Conservation (phyloP, 2,797 vertebrate species). For the Lutjanus argentimaculatus region DNA sequence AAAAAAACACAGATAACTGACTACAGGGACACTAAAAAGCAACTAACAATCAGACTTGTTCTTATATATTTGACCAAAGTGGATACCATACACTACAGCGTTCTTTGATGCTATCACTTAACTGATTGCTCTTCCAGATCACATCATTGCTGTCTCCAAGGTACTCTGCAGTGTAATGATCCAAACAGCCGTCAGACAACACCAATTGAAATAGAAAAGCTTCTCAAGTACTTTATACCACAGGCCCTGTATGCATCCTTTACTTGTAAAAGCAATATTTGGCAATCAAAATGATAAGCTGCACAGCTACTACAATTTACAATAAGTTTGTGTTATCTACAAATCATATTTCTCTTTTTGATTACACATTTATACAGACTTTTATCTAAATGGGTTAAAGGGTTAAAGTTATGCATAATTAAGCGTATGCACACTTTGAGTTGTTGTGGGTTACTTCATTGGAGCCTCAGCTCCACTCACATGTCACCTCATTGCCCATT, state of each 20-base stretch:
- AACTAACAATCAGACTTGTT: not conserved
- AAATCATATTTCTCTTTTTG: not conserved
- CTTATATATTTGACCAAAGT: conserved; percentile 26
- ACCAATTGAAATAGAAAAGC: conserved; percentile 41
- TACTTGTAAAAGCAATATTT: not conserved
- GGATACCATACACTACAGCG: not conserved
- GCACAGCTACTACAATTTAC: not conserved
- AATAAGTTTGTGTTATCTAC: not conserved
- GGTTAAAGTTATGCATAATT: too few relatives aligned
- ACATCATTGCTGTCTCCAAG: conserved; percentile 31
- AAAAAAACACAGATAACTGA: conserved; percentile 19
- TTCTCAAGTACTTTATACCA: conserved; percentile 1
- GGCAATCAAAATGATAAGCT: not conserved
- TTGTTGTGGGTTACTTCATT: too few relatives aligned
- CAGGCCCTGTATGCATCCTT: not conserved
- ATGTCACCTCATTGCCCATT: too few relatives aligned
- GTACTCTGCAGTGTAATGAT: conserved; percentile 21
- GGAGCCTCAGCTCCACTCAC: too few relatives aligned
- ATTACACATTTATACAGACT: too few relatives aligned
- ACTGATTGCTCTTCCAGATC: conserved; percentile 63
- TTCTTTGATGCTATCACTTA: conserved; percentile 8
- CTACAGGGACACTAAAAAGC: conserved; percentile 7
- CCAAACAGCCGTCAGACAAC: conserved; percentile 49
- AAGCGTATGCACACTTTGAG: too few relatives aligned
- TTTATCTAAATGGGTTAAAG: too few relatives aligned